Evolutionary conservation across 2,797 vertebrate species (phyloP).

Genomic region (Bradypus variegatus): DNA sequence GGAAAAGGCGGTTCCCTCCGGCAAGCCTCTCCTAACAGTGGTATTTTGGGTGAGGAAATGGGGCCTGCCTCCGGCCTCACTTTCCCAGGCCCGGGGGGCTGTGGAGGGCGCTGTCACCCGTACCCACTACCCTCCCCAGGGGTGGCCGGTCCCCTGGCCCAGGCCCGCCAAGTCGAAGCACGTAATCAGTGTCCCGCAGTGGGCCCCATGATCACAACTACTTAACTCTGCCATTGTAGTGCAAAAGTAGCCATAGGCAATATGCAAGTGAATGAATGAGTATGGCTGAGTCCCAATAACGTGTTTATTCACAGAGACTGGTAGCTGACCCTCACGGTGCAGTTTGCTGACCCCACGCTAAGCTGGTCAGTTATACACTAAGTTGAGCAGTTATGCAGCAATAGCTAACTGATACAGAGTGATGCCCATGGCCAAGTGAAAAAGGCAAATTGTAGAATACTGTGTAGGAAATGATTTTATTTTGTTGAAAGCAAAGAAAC

Average conservation of each 20-base stretch:
- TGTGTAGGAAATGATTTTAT: not conserved
- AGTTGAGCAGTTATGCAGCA: not conserved
- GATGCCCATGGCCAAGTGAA: not conserved
- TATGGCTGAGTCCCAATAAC: not conserved
- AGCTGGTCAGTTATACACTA: no score
- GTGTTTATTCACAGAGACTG: not conserved
- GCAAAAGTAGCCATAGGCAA: not conserved
- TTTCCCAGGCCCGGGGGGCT: no score
- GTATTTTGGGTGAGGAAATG: no score
- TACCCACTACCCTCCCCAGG: no score
- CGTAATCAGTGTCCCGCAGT: no score
- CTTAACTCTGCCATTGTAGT: not conserved
- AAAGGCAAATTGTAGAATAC: not conserved
- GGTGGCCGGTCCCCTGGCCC: no score
- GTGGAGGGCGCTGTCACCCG: no score
- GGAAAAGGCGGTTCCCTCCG: no score
- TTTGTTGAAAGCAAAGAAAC: not conserved
- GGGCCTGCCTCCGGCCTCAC: no score
- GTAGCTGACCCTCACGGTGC: not conserved
- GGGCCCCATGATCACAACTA: not conserved
- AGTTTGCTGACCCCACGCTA: not conserved
- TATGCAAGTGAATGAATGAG: not conserved
- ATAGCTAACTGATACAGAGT: not conserved
- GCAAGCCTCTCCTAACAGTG: no score
- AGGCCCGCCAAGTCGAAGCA: no score